Percentiles rank a stretch among this genome's conserved stretches.
These are phyloP conservation scores for Etheostoma perlongum DNA, from an alignment of 2,797 vertebrate genomes.

Conservation along the genomic window DNA sequence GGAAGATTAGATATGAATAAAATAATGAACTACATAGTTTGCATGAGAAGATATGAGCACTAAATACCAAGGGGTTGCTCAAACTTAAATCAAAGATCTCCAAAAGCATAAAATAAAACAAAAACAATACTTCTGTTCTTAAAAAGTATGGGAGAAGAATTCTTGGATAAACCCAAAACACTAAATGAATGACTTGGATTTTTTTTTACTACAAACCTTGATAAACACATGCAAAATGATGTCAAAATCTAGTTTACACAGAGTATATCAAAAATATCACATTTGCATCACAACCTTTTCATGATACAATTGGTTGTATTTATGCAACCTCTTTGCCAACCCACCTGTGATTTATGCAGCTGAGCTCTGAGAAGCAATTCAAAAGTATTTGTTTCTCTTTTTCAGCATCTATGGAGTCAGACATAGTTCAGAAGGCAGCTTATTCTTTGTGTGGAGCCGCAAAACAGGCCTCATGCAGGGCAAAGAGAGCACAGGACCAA, in stretches of 20 bases:
- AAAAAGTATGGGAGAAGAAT: neutral
- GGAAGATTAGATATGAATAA: neutral
- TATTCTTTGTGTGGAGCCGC: slow-evolving; percentile 41
- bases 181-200: neutral
- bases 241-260: neutral
- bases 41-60: neutral
- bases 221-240: neutral
- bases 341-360: slow-evolving; percentile 36
- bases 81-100: too few species aligned
- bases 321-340: slow-evolving; percentile 21
- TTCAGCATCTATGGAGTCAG: slow-evolving; percentile 23
- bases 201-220: neutral
- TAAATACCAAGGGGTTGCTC: neutral
- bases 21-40: neutral
- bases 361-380: slow-evolving; percentile 21
- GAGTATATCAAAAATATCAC: neutral
- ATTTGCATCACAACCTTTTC: neutral
- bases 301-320: neutral
- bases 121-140: neutral
- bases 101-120: neutral
- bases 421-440: slow-evolving; percentile 42
- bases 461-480: slow-evolving; percentile 59
- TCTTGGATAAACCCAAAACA: neutral
- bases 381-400: slow-evolving; percentile 11
- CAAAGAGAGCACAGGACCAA: slow-evolving; percentile 37